Evolutionary conservation across 2,113 vertebrate species (phyloP), one percentile per base, ranked within the genome.

Genomic region (Rhagologus leucostigma): DNA sequence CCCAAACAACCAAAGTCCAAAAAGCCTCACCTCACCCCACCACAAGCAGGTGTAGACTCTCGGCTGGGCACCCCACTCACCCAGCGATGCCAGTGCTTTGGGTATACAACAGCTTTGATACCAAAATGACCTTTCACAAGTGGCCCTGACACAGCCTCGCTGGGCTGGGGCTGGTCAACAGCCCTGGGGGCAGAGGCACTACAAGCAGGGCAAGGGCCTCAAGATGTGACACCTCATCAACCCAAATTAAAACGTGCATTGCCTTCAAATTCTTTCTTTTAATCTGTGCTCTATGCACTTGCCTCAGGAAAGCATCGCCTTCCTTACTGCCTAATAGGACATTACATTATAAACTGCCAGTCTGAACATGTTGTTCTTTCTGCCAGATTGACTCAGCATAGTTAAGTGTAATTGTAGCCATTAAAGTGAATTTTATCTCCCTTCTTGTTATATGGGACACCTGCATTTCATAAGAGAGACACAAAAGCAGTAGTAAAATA

Each of bases 301-400:
- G 32, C 19, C 24, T 19, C 41, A 30, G 69, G n/a, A 59, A 79
- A n/a, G 33, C 52, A 30, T 11, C 0, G 1, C 49, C n/a, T 74
- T 62, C 73, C 57, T 65, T 39, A 10, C 50, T 32, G 60, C 49
- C 50, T 53, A 41, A 37, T 4, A 57, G 26, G 33, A 41, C 50
- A 11, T 14, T 29, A 37, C 55, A n/a, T 22, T 85, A 37, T 23
- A 64, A 95, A 71, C 46, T 62, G 42, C 74, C 75, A 42, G 39
- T 29, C 17, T 65, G 92, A 93, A 94, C 84, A 75, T 11, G 23
- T 4, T 96, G 92, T 94, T 89, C 94, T 73, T 89, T 84, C 89
- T 90, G 88, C 52, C 70, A 94, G 76, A 49, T n/a, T 76, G 73
- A 74, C 63, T 89, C 62, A 87, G 32, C 23, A 4, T 22, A 41